These are phyloP conservation scores for Drosophila koepferae DNA, from an alignment of 2,888 invertebrate genomes.

Conservation along the genomic window DNA sequence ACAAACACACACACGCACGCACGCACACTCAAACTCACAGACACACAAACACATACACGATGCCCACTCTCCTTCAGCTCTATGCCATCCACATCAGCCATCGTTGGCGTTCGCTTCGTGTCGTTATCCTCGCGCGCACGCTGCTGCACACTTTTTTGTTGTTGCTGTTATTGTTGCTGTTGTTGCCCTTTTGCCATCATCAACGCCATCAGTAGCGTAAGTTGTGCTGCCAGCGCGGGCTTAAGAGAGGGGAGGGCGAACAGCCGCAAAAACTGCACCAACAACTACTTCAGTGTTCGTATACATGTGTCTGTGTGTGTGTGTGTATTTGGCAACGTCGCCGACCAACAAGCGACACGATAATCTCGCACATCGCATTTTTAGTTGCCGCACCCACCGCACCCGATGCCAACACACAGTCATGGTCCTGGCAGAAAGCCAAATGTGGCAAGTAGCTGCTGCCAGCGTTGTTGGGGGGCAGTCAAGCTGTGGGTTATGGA, in stretches of 20 bases:
- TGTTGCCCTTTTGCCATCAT: constrained; percentile 76
- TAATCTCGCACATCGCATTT: constrained; percentile 82
- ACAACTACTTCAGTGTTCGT: constrained; percentile 49
- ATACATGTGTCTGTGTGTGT: constrained; percentile 15
- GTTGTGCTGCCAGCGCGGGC: constrained; percentile 64
- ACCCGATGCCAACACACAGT: constrained; percentile 37
- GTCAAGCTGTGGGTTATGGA: constrained; percentile 24
- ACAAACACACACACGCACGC: constrained; percentile 40
- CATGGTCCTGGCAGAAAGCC: constrained; percentile 74
- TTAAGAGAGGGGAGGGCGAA: constrained; percentile 20
- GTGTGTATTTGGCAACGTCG: constrained; percentile 54
- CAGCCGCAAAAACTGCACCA: constrained; percentile 72
- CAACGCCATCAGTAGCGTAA: constrained; percentile 78
- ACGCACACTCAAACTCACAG: constrained; percentile 1
- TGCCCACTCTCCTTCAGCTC: constrained; percentile 24
- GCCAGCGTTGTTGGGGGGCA: constrained; percentile 55
- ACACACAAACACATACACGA: constrained; percentile 22
- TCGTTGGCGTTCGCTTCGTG: constrained; percentile 63
- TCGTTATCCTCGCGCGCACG: constrained; percentile 78
- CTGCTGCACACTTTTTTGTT: constrained; percentile 67
- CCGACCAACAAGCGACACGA: constrained; percentile 79
- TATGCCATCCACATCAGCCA: constrained; percentile 34
- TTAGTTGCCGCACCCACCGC: constrained; percentile 74
- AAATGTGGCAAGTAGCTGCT: constrained; percentile 78
- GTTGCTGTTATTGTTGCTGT: constrained; percentile 61